Percentiles rank a stretch among this genome's conserved stretches.
These are phyloP conservation scores for Cynocephalus volans DNA, from an alignment of 2,113 vertebrate genomes.

Conservation along the genomic window DNA sequence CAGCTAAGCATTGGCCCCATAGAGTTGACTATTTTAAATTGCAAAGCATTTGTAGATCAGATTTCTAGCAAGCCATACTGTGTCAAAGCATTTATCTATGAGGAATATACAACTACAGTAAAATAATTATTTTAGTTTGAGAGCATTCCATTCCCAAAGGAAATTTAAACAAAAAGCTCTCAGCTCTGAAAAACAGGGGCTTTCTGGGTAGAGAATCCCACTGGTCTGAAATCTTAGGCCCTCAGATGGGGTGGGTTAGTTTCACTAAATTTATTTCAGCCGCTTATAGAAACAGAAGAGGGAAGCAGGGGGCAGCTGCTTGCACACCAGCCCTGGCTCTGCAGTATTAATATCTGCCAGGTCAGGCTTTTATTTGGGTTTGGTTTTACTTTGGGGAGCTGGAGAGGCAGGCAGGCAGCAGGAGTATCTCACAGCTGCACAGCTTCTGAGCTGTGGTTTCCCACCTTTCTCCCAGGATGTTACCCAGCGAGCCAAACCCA, in stretches of 20 bases:
- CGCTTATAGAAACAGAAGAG: constrained; percentile 77
- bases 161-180: constrained; percentile 75
- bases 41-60: neutral
- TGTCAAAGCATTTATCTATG: constrained; percentile 51
- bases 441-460: constrained; percentile 43
- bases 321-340: constrained; percentile 65
- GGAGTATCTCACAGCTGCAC: neutral
- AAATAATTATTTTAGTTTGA: constrained; percentile 68
- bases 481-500: neutral
- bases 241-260: constrained; percentile 69
- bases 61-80: constrained; percentile 28
- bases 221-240: constrained; percentile 53
- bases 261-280: constrained; percentile 84
- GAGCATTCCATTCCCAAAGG: constrained; percentile 71
- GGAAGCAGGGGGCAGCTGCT: neutral
- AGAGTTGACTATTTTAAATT: constrained; percentile 2
- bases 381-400: constrained; percentile 74
- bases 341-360: constrained; percentile 80
- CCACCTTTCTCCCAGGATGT: neutral
- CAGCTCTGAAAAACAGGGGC: constrained; percentile 70
- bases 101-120: constrained; percentile 46
- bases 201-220: constrained; percentile 49
- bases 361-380: constrained; percentile 81
- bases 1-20: neutral
- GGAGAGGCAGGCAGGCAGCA: constrained; percentile 62